These are phyloP conservation scores for Lacerta agilis DNA, from an alignment of 2,797 vertebrate genomes.

Conservation along the genomic window DNA sequence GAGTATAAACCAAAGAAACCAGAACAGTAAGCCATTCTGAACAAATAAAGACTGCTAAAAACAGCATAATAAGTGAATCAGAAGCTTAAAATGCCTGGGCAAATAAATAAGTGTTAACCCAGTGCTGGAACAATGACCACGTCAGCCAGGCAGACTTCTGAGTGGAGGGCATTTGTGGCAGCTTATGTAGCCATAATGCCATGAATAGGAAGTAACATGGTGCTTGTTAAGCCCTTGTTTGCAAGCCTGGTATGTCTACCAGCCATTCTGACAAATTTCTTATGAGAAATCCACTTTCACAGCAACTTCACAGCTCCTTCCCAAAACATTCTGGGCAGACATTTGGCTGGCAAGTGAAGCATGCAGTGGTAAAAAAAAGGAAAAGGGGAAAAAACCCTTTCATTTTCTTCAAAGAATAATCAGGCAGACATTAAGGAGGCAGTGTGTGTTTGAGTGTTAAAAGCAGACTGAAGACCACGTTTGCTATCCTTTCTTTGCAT, in stretches of 20 bases:
- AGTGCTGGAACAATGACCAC: too few species aligned
- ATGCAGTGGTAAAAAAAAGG: neutral
- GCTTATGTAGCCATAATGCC: neutral
- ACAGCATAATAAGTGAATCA: too few species aligned
- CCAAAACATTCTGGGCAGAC: neutral
- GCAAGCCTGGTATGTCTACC: neutral
- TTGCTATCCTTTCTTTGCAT: constrained; percentile 1
- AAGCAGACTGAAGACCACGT: neutral
- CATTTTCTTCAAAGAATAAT: neutral
- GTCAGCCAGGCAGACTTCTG: too few species aligned
- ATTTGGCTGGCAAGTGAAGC: neutral
- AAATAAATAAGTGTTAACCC: too few species aligned
- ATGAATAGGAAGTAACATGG: neutral
- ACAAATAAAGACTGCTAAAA: too few species aligned
- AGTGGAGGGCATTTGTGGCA: neutral
- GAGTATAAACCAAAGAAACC: too few species aligned
- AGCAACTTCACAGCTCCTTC: neutral
- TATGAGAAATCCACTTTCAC: neutral
- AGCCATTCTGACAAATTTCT: neutral
- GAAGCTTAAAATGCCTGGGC: too few species aligned
- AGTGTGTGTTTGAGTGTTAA: neutral
- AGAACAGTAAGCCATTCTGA: too few species aligned
- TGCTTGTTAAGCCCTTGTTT: neutral
- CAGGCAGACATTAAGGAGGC: neutral
- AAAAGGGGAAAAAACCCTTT: neutral